A percentile compares a stretch with the other conserved stretches of the same genome.
Conservation (phyloP, 2,113 vertebrate genomes). For the human region GRCh38 chr5:93494001-93494500, state of each 20-base stretch:
- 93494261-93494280: not conserved
- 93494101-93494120: constrained; percentile 16
- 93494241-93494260: not conserved
- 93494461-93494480: too few relatives aligned
- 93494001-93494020: not conserved
- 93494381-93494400: too few relatives aligned
- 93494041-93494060: not conserved
- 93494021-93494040: not conserved
- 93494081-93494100: not conserved
- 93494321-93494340: not conserved
- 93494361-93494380: too few relatives aligned
- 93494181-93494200: not conserved
- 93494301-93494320: not conserved
- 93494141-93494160: not conserved
- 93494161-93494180: not conserved
- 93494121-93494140: not conserved
- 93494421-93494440: too few relatives aligned
- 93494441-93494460: too few relatives aligned
- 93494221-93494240: not conserved
- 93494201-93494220: not conserved
- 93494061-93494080: not conserved
- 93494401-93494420: too few relatives aligned
- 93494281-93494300: not conserved
- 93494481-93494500: too few relatives aligned
- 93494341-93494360: not conserved